Conservation (phyloP, 2,797 vertebrate genomes). For the Amphiprion clarkii region DNA sequence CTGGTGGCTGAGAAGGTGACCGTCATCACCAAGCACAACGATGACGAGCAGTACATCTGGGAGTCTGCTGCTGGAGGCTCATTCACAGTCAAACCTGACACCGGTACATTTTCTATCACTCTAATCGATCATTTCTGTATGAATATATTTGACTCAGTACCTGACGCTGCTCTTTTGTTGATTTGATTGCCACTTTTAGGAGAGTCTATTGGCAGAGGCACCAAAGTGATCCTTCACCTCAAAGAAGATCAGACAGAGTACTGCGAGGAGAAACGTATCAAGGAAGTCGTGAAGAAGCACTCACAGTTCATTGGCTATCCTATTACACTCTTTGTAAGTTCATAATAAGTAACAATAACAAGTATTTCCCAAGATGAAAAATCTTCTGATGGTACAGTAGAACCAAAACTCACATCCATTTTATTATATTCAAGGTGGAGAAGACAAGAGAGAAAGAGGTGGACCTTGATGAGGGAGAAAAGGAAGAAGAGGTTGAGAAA, state of each 20-base stretch:
- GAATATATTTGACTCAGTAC: not conserved
- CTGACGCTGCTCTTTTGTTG: not conserved
- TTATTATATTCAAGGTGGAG: constrained; percentile 78
- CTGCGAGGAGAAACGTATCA: constrained; percentile 91
- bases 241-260: constrained; percentile 97
- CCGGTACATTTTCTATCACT: constrained; percentile 51
- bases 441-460: constrained; percentile 89
- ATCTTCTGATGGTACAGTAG: not conserved
- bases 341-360: not conserved
- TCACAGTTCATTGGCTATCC: constrained; percentile 98
- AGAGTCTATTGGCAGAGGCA: constrained; percentile 92
- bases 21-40: constrained; percentile 86
- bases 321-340: constrained; percentile 93
- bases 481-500: constrained; percentile 86
- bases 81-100: constrained; percentile 76
- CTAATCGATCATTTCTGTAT: not conserved
- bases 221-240: constrained; percentile 92
- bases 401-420: not conserved
- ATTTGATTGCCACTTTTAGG: constrained; percentile 73
- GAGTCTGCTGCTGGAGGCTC: constrained; percentile 87
- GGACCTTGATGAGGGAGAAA: constrained; percentile 83
- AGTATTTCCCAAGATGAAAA: not conserved
- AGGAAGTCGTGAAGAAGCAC: constrained; percentile 96
- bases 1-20: constrained; percentile 85
- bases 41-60: constrained; percentile 86